phyloP scores from a whole-genome alignment of 2,113 vertebrate species.

The Mustela nigripes region DNA sequence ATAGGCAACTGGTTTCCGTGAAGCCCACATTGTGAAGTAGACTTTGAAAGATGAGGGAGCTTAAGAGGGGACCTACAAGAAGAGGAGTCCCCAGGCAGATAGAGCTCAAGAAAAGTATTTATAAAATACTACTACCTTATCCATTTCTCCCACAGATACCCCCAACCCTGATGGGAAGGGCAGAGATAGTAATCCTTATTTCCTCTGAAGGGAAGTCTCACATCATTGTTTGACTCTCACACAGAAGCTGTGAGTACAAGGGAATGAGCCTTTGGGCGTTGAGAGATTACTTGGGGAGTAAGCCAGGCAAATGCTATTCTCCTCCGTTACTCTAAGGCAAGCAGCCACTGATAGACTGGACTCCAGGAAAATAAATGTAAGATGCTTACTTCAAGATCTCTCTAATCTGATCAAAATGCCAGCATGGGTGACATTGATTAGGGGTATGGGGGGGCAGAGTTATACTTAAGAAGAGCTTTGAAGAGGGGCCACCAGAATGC shows the following conservation, averaged over 20 bases:
- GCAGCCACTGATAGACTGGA: neutral
- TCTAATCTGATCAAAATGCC: neutral
- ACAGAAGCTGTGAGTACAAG: neutral
- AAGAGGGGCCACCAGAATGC: neutral
- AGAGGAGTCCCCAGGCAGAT: neutral
- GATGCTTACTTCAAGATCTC: neutral
- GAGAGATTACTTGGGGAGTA: neutral
- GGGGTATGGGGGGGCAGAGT: neutral
- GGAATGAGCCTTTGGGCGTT: too few relatives aligned
- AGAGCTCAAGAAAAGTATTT: neutral
- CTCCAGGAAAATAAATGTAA: neutral
- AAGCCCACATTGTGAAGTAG: too few relatives aligned
- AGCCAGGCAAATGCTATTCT: neutral
- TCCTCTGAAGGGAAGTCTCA: neutral
- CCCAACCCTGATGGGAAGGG: neutral
- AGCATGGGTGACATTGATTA: too few relatives aligned
- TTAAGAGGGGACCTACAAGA: neutral
- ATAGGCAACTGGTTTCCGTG: neutral
- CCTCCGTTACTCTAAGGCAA: neutral
- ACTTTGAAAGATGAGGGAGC: neutral
- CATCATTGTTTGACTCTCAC: neutral
- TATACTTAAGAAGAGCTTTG: neutral
- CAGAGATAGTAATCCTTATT: neutral
- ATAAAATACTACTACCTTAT: neutral
- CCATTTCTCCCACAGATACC: neutral